phyloP scores from a whole-genome alignment of 2,888 invertebrate species.

The Drosophila rubida region DNA sequence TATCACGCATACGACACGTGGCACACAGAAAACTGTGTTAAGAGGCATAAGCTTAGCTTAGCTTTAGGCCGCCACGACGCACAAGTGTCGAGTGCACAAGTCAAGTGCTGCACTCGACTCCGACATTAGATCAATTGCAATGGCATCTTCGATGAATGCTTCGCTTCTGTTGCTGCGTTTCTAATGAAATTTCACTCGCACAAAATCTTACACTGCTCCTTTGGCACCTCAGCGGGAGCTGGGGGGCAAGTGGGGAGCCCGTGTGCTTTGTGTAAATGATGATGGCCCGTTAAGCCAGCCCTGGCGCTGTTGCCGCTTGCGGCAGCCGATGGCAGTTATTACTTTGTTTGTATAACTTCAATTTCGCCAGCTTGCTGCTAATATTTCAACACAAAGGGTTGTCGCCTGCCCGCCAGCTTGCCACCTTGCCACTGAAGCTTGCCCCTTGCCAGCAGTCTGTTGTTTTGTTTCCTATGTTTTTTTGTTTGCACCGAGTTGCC shows the following conservation, averaged over 20 bases:
- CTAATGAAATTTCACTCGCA: no score
- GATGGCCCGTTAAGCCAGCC: constrained; percentile 26
- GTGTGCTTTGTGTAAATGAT: constrained; percentile 41
- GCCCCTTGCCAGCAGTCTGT: constrained; percentile 1
- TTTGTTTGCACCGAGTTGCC: constrained; percentile 1
- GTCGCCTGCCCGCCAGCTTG: neutral
- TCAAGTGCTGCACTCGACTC: constrained; percentile 4
- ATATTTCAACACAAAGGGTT: constrained; percentile 67
- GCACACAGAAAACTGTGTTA: constrained; percentile 20
- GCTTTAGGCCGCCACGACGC: constrained; percentile 38
- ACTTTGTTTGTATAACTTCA: constrained; percentile 55
- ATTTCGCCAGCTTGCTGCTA: constrained; percentile 67
- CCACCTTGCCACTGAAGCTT: constrained; percentile 28
- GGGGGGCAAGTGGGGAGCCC: neutral
- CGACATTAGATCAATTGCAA: neutral
- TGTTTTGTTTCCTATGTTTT: constrained; percentile 7
- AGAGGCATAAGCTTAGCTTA: constrained; percentile 36
- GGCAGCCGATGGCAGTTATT: constrained; percentile 43
- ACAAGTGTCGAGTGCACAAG: constrained; percentile 13
- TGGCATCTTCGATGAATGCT: neutral
- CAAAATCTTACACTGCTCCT: no score
- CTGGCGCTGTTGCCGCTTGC: constrained; percentile 16
- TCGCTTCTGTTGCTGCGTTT: no score
- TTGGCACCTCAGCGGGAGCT: neutral
- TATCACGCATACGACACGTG: constrained; percentile 64